Base-by-base conservation (phyloP, 30 jellyfish, hydroid and myxozoan genomes). In the Aurelia aurita region DNA sequence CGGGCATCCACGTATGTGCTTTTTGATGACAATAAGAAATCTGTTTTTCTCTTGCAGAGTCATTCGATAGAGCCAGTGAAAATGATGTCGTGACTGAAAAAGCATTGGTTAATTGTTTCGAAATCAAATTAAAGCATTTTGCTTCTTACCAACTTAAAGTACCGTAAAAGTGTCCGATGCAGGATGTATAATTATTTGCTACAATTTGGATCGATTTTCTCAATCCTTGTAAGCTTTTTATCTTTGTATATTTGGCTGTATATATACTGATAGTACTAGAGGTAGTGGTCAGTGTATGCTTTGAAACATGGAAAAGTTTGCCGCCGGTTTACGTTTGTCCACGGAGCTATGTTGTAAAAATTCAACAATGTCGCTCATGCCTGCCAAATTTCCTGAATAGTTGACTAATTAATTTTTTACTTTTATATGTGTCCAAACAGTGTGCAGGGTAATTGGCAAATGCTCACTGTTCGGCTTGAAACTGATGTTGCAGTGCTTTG, bases 181-280 rank as follows among this genome's bases (percentile, higher is more conserved):
- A 3, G 82, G 91, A 68, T 81, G 77, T 39, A 39, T n/a, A 69
- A 55, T 81, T 46, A 67, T 81, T 66, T 69, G 91, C 91, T 81
- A 55, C 91, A 58, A 46, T 34, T 67, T 83, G 80, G 93, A 83
- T 69, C 39, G 87, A 72, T 45, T 58, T 83, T 67, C 68, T 46
- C 79, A 45, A 65, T 82, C 69, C 83, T 60, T 46, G 74, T 83
- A 65, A 72, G 80, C 80, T 83, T 83, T 83, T 83, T 83, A 83
- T 62, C 93, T 70, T 61, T 83, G 93, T 83, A 83, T 61, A 77
- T 77, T 77, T 77, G 28, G 23, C 27, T 58, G 73, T 67, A 34
- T 25, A 67, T 67, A 67, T 67, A 67, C 18, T 18, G 58, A 67
- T 67, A 19, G 1, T 67, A 46, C 73, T 3, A 61, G 29, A 22